These are phyloP conservation scores for Nymphalis polychloros DNA, from an alignment of 2,888 invertebrate genomes.

Conservation along the genomic window DNA sequence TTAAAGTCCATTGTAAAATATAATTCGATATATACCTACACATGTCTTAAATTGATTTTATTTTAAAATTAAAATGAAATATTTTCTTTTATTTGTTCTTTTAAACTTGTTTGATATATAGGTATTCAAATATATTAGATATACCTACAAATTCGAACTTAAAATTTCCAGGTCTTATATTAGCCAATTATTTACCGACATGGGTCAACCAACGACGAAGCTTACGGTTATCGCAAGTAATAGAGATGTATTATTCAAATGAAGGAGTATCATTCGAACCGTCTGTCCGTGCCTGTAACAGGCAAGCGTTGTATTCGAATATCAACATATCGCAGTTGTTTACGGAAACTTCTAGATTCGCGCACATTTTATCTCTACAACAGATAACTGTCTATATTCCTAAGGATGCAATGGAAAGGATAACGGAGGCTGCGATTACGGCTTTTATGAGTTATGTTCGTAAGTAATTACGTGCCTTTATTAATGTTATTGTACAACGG, in stretches of 20 bases:
- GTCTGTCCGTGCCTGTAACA: conserved; percentile 81
- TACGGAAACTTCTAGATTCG: conserved; percentile 69
- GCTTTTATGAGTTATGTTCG: conserved; percentile 78
- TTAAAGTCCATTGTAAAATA: no score
- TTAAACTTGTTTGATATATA: no score
- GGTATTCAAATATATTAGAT: background rate
- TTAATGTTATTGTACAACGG: no score
- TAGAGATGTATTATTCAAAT: conserved; percentile 86
- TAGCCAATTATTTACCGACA: conserved; percentile 73
- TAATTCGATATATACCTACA: no score
- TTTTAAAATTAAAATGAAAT: no score
- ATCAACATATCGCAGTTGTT: conserved; percentile 62
- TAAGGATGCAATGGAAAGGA: conserved; percentile 69
- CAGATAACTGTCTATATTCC: conserved; percentile 72
- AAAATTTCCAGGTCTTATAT: conserved; percentile 74
- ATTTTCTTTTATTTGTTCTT: no score
- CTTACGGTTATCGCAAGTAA: conserved; percentile 82
- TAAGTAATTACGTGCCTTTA: conserved; percentile 51
- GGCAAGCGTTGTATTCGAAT: conserved; percentile 70
- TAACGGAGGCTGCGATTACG: conserved; percentile 70
- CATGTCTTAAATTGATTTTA: no score
- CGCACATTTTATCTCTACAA: conserved; percentile 66
- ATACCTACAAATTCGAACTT: background rate
- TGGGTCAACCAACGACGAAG: conserved; percentile 78
- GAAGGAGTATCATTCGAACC: conserved; percentile 82